These are phyloP conservation scores for Momotus momota DNA, from an alignment of 2,797 vertebrate genomes.

Conservation along the genomic window DNA sequence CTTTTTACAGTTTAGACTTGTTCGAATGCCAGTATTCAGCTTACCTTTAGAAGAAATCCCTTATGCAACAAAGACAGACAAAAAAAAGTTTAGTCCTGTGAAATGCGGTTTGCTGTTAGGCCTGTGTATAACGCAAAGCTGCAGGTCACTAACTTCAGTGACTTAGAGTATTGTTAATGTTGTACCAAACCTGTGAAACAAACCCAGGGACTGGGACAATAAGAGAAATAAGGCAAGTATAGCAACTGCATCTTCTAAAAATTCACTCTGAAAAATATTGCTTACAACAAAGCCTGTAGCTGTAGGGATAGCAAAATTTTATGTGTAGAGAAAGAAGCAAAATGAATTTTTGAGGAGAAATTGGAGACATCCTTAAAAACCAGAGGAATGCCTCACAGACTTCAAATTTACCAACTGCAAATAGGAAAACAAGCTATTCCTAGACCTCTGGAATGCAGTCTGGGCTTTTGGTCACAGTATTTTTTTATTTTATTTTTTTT, in stretches of 20 bases:
- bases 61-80: background rate
- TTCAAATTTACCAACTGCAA: slow-evolving; percentile 66
- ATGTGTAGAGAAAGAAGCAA: background rate
- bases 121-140: background rate
- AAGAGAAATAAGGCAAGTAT: background rate
- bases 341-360: slow-evolving; percentile 67
- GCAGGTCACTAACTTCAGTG: background rate
- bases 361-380: slow-evolving; percentile 50
- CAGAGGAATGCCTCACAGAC: slow-evolving; percentile 62
- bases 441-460: slow-evolving; percentile 75
- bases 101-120: background rate
- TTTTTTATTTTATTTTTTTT: slow-evolving; percentile 14
- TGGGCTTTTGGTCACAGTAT: slow-evolving; percentile 59
- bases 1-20: slow-evolving; percentile 55
- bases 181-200: background rate
- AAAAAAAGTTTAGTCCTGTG: background rate
- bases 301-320: background rate
- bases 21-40: background rate
- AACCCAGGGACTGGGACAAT: background rate
- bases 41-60: background rate
- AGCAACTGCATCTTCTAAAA: background rate
- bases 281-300: background rate
- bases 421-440: slow-evolving; percentile 74
- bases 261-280: background rate
- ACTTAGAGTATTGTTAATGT: background rate